A percentile compares a stretch with the other conserved stretches of the same genome.
These are phyloP conservation scores for Folsomia candida DNA, from an alignment of 2,888 invertebrate genomes.

Conservation along the genomic window DNA sequence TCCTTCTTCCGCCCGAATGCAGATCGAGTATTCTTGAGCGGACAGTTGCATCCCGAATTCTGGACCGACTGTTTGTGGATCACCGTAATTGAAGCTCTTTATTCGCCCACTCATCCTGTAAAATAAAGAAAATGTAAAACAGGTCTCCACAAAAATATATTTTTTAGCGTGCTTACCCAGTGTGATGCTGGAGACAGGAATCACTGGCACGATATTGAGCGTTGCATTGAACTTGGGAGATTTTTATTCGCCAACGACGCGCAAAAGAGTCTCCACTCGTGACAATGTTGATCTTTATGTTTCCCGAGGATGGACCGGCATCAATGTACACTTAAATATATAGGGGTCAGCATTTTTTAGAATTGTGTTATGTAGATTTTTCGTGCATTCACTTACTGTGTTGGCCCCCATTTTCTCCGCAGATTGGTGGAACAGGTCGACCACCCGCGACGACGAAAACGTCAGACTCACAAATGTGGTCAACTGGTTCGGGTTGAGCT, in stretches of 20 bases:
- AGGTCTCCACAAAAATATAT: no score
- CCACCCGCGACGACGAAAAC: constrained; percentile 51
- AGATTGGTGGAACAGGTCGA: constrained; percentile 50
- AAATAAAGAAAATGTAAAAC: no score
- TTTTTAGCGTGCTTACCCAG: no score
- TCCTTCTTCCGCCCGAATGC: constrained; percentile 50
- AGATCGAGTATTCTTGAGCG: constrained; percentile 51
- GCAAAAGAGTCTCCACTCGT: constrained; percentile 72
- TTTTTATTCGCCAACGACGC: constrained; percentile 73
- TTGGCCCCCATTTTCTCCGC: constrained; percentile 51
- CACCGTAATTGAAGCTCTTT: constrained; percentile 51
- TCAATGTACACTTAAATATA: constrained; percentile 74
- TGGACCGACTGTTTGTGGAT: constrained; percentile 40
- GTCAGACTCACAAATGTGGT: constrained; percentile 51
- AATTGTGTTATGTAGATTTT: not conserved
- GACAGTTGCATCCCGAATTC: constrained; percentile 50
- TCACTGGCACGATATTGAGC: constrained; percentile 62
- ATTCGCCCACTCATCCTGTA: constrained; percentile 50
- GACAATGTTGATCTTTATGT: constrained; percentile 76
- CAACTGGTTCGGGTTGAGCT: constrained; percentile 50
- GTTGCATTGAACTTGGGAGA: constrained; percentile 76
- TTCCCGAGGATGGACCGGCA: constrained; percentile 73
- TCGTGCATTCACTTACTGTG: constrained; percentile 47
- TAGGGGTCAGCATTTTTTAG: constrained; percentile 1
- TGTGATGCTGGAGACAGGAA: constrained; percentile 51